Evolutionary conservation across 2,888 invertebrate genomes (phyloP).

Genomic region (Pseudococcus jackbeardsleyi): DNA sequence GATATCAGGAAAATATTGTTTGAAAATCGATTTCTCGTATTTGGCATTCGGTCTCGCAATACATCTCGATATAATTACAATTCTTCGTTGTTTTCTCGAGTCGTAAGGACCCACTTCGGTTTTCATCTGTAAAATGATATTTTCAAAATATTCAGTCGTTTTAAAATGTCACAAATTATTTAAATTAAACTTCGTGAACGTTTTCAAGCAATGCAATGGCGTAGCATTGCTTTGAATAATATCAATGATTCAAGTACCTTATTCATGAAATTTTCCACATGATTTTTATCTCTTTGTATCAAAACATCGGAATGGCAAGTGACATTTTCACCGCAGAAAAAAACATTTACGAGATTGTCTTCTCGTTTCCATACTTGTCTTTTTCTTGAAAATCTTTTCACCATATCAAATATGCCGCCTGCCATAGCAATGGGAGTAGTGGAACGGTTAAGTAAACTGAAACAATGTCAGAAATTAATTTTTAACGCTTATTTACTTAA

Average conservation of each 20-base stretch:
- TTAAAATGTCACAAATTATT: too few species aligned
- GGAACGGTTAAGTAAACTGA: neutral
- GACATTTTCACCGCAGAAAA: constrained; percentile 21
- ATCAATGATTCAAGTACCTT: neutral
- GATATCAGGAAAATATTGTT: constrained; percentile 38
- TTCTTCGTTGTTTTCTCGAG: constrained; percentile 1
- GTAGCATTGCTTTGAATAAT: neutral
- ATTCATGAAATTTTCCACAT: constrained; percentile 19
- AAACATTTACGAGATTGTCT: neutral
- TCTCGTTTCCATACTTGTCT: neutral
- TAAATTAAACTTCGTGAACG: too few species aligned
- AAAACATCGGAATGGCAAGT: neutral
- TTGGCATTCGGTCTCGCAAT: neutral
- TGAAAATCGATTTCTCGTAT: neutral
- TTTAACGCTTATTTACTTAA: neutral
- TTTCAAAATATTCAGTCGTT: neutral
- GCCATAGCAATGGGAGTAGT: neutral
- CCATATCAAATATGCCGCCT: constrained; percentile 13
- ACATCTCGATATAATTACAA: neutral
- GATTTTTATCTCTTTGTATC: neutral
- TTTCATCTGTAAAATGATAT: neutral
- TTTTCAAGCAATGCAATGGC: too few species aligned
- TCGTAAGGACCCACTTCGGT: neutral
- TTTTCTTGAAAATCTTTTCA: neutral
- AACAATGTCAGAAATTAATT: neutral